Evolutionary conservation across 2,113 vertebrate genomes (phyloP).

Genomic region (Pleuronectes platessa): DNA sequence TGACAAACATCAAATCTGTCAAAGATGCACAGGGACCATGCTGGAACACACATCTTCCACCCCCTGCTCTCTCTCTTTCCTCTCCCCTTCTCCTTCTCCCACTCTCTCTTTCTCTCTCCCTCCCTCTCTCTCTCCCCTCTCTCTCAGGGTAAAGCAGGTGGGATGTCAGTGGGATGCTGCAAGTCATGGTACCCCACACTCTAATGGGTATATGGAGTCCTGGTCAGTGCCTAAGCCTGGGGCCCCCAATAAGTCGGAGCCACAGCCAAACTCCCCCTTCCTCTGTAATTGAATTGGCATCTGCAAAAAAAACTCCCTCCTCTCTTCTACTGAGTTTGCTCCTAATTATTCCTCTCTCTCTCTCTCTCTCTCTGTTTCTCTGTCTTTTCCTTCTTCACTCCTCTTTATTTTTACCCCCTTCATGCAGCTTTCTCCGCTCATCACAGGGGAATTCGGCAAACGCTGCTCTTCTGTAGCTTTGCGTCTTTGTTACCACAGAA

Average conservation of each 20-base stretch:
- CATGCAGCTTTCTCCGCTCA: conserved; percentile 44
- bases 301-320: conserved; percentile 54
- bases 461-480: conserved; percentile 50
- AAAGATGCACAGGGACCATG: conserved; percentile 16
- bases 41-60: neutral
- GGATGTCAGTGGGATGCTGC: neutral
- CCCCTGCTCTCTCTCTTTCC: neutral
- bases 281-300: conserved; percentile 63
- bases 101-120: neutral
- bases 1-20: conserved; percentile 46
- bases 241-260: conserved; percentile 55
- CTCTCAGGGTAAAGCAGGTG: conserved; percentile 22
- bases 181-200: conserved; percentile 28
- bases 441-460: conserved; percentile 63
- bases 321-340: conserved; percentile 33
- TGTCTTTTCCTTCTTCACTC: conserved; percentile 36
- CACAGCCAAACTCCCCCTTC: conserved; percentile 17
- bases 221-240: conserved; percentile 5
- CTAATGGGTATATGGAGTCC: conserved; percentile 45
- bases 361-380: conserved; percentile 35
- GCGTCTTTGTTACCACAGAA: conserved; percentile 69
- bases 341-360: conserved; percentile 60
- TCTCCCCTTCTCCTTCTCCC: neutral
- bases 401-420: neutral
- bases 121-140: neutral